Evolutionary conservation across 2,888 invertebrate genomes (phyloP), one percentile per base, ranked within the genome.

Genomic region (Plemyria rubiginata): DNA sequence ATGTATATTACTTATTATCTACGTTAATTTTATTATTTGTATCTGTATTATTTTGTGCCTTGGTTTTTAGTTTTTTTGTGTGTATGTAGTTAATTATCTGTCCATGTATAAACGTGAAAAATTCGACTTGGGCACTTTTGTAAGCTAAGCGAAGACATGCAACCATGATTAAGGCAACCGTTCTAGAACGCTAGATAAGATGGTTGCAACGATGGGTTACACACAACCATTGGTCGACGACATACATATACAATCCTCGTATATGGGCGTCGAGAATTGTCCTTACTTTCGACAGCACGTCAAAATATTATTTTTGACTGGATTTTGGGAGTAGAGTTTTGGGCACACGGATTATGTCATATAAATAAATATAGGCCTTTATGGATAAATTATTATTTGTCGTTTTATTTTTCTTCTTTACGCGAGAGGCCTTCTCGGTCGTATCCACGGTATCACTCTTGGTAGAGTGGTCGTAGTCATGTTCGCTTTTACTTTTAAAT

Each of bases 331-430:
- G 22, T 22, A n/a, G 16, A 64, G 60, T 62, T 62, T 61, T 57
- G 81, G 82, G 80, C 80, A 80, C 80, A 80, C 66, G 80, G 79
- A 79, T 70, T 73, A 82, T 82, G 82, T 82, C 84, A 71, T 82
- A 86, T 81, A 84, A 82, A 84, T 84, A 82, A 87, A 86, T 85
- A 89, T 88, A 89, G 87, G 86, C 87, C 86, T 86, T 85, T 86
- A 87, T 76, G 82, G 86, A 87, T 87, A 85, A 80, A 79, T 79
- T 84, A 82, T 81, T 76, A 62, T 66, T 66, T 60, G 56, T 66
- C 72, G 71, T 72, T 68, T 71, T 62, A 71, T 70, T 76, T 73
- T 56, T 41, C 13, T 46, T 49, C 59, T n/a, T n/a, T 22, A 22
- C 22, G 22, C 22, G 22, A 22, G 22, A n/a, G n/a, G n/a, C n/a